Conservation (phyloP, 2,113 vertebrate species). For the Apaloderma vittatum region DNA sequence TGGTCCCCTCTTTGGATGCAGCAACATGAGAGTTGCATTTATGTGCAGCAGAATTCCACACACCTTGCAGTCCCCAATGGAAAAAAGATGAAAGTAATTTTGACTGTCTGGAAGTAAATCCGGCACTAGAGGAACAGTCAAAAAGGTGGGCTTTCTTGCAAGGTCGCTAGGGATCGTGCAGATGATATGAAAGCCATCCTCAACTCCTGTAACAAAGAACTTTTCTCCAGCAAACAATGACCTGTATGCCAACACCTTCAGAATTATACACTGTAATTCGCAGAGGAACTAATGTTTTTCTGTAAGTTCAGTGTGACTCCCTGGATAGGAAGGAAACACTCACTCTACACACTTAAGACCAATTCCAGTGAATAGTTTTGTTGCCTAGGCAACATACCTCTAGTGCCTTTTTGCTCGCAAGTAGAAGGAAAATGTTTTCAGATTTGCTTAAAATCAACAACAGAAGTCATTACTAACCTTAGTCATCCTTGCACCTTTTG, state of each 20-base stretch:
- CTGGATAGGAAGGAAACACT: conserved; percentile 45
- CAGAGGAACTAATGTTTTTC: conserved; percentile 23
- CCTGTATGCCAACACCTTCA: background rate
- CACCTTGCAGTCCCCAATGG: background rate
- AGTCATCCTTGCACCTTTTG: conserved; percentile 5
- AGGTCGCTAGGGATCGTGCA: background rate
- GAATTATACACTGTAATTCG: background rate
- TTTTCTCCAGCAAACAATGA: background rate
- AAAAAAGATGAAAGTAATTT: conserved; percentile 18
- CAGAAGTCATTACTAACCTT: background rate
- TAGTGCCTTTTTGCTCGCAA: background rate
- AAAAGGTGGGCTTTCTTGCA: conserved; percentile 25
- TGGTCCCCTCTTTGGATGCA: background rate
- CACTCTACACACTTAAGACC: conserved; percentile 10
- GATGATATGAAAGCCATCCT: conserved; percentile 1
- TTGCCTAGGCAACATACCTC: background rate
- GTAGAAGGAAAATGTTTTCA: conserved; percentile 33
- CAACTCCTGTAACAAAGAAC: background rate
- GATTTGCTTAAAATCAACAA: conserved; percentile 40
- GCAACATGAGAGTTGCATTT: conserved; percentile 6
- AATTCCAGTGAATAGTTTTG: conserved; percentile 39
- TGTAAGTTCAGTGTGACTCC: conserved; percentile 7
- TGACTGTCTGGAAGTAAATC: background rate
- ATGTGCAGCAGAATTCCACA: conserved; percentile 11
- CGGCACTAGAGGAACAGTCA: background rate